phyloP scores from a whole-genome alignment of 1,140 invertebrate species.

The Homalodisca vitripennis region DNA sequence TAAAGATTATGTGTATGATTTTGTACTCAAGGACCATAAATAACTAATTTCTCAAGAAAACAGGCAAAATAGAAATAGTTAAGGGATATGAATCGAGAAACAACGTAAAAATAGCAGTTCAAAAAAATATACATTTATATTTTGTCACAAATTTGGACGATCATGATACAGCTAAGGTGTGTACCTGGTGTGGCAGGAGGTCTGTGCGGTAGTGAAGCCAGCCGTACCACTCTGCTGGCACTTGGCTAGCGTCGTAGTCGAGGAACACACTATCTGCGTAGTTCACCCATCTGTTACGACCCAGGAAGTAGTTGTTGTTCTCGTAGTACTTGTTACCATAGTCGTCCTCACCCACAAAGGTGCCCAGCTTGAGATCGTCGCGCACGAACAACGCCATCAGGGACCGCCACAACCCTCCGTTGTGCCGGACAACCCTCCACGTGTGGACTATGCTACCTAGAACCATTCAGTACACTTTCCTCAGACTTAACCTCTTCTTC shows the following conservation, averaged over 20 bases:
- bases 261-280: slow-evolving; percentile 71
- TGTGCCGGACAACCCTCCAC: neutral
- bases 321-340: slow-evolving; percentile 54
- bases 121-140: no score
- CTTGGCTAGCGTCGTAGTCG: slow-evolving; percentile 91
- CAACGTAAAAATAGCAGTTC: no score
- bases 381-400: slow-evolving; percentile 61
- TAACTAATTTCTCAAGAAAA: no score
- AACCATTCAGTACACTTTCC: no score
- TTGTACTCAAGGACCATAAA: no score
- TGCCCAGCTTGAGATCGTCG: slow-evolving; percentile 84
- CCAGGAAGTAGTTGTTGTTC: slow-evolving; percentile 47
- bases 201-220: slow-evolving; percentile 86
- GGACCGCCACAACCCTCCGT: slow-evolving; percentile 71
- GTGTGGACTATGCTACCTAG: no score
- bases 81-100: no score
- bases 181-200: slow-evolving; percentile 63
- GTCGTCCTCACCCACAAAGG: slow-evolving; percentile 84
- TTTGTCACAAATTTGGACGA: no score
- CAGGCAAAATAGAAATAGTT: no score
- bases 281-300: slow-evolving; percentile 90
- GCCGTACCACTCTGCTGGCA: slow-evolving; percentile 84
- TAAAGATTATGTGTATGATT: no score
- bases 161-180: no score
- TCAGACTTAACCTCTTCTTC: no score